Conservation (phyloP, 2,113 vertebrate species). For the Campylomormyrus tamandua region DNA sequence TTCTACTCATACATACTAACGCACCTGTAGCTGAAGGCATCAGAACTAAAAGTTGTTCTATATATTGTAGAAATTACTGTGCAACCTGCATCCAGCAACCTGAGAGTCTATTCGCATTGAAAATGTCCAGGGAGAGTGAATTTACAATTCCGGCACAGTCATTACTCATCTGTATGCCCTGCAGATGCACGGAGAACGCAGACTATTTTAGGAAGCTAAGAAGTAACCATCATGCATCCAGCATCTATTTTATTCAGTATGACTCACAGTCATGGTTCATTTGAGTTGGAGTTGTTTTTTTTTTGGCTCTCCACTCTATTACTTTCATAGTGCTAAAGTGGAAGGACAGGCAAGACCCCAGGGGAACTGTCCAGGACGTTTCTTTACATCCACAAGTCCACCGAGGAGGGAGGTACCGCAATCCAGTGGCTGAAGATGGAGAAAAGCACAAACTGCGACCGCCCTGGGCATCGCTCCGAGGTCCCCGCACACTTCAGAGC, state of each 20-base stretch:
- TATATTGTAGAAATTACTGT: neutral
- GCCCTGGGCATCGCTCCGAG: neutral
- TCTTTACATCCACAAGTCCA: slow-evolving; percentile 3
- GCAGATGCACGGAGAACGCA: neutral
- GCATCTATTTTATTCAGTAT: neutral
- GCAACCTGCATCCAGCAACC: neutral
- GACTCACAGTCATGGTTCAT: slow-evolving; percentile 37
- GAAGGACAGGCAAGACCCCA: slow-evolving; percentile 41
- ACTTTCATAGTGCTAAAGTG: slow-evolving; percentile 33
- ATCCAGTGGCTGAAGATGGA: neutral
- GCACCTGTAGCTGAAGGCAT: neutral
- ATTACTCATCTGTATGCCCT: neutral
- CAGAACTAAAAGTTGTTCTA: neutral
- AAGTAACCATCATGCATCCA: neutral
- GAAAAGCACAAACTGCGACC: neutral
- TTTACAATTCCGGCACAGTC: neutral
- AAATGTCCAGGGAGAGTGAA: neutral
- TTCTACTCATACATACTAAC: neutral
- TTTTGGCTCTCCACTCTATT: slow-evolving; percentile 31
- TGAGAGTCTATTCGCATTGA: neutral
- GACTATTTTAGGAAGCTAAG: neutral
- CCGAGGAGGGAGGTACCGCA: neutral
- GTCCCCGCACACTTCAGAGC: neutral
- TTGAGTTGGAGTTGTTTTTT: slow-evolving; percentile 35
- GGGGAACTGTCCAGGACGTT: slow-evolving; percentile 18